These are phyloP conservation scores for Pluvianellus socialis DNA, from an alignment of 2,113 vertebrate genomes.

Conservation along the genomic window DNA sequence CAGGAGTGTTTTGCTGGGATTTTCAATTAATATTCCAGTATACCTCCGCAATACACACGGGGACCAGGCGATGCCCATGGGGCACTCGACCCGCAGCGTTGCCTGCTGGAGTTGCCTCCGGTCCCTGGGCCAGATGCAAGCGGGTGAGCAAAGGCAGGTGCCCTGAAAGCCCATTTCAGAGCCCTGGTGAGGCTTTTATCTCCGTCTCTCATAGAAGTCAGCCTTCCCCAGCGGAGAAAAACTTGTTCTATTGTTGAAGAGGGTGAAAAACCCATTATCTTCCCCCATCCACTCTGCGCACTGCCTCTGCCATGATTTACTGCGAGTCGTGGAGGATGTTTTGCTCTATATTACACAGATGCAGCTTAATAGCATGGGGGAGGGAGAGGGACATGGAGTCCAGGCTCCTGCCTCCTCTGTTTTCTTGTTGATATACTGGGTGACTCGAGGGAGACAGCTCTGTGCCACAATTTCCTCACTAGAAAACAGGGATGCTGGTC, in stretches of 20 bases:
- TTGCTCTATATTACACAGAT: conserved; percentile 66
- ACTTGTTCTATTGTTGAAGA: conserved; percentile 62
- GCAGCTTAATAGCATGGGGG: conserved; percentile 68
- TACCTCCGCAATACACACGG: neutral
- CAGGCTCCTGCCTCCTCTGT: conserved; percentile 57
- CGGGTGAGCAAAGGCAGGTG: neutral
- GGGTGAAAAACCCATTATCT: conserved; percentile 64
- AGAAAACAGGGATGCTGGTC: conserved; percentile 27
- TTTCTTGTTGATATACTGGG: conserved; percentile 54
- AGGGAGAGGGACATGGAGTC: conserved; percentile 58
- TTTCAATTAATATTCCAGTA: conserved; percentile 52
- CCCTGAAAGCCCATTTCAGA: neutral
- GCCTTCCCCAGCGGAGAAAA: conserved; percentile 36
- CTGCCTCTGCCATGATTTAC: conserved; percentile 62
- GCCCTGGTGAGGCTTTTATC: conserved; percentile 41
- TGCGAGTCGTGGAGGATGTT: conserved; percentile 57
- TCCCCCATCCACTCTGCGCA: conserved; percentile 43
- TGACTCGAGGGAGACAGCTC: conserved; percentile 53
- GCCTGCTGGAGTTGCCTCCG: neutral
- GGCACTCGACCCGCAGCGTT: neutral
- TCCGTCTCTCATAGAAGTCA: neutral
- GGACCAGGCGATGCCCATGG: neutral
- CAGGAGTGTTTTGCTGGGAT: conserved; percentile 45
- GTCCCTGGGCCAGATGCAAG: neutral
- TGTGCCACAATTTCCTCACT: conserved; percentile 12